phyloP scores from a whole-genome alignment of 2,797 vertebrate species.

The Lagorchestes hirsutus region DNA sequence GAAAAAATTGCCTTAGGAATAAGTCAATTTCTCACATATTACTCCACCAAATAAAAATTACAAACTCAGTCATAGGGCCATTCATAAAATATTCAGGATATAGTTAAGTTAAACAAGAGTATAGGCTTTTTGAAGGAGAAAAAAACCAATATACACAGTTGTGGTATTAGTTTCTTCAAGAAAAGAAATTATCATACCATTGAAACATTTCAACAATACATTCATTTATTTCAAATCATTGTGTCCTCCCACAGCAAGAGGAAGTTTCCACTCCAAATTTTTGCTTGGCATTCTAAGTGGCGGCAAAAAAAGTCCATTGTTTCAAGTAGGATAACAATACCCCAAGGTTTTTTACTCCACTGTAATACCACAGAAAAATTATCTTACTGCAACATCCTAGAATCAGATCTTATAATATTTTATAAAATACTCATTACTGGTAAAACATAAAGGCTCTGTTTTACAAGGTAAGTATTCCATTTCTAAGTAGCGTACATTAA shows the following conservation, averaged over 20 bases:
- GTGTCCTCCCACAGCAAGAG: not conserved
- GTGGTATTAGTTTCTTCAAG: not conserved
- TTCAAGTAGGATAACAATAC: not conserved
- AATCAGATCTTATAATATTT: not conserved
- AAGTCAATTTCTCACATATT: constrained; percentile 52
- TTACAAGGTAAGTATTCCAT: not conserved
- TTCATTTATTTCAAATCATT: not conserved
- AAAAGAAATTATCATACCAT: not conserved
- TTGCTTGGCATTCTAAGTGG: not conserved
- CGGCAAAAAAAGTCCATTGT: not conserved
- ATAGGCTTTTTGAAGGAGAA: not conserved
- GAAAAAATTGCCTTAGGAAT: constrained; percentile 53
- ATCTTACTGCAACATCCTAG: not conserved
- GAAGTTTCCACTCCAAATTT: not conserved
- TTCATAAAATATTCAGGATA: not conserved
- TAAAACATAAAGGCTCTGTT: not conserved
- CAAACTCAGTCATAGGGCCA: not conserved
- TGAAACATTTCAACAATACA: not conserved
- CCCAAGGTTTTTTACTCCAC: not conserved
- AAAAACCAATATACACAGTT: not conserved
- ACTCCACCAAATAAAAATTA: constrained; percentile 59
- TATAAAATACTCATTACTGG: not conserved
- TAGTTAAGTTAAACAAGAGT: not conserved
- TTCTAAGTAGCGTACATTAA: not conserved
- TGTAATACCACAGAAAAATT: not conserved